phyloP scores from a whole-genome alignment of 2,888 invertebrate genomes.

The Megamerina dolium region DNA sequence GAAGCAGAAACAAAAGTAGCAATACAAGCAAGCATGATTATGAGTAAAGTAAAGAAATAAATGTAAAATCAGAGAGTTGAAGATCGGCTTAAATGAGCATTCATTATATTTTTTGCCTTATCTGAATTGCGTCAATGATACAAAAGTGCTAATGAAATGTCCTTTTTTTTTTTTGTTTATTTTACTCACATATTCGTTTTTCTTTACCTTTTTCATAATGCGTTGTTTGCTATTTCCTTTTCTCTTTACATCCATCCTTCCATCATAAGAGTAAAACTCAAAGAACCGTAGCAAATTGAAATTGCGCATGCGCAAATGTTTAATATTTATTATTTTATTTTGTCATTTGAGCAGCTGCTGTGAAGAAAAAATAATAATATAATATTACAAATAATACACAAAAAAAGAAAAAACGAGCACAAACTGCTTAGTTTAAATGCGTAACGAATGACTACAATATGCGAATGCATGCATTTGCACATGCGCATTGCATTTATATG shows the following conservation, averaged over 20 bases:
- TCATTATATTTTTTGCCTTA: no score
- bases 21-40: background rate
- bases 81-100: background rate
- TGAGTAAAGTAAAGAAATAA: no score
- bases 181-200: no score
- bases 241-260: no score
- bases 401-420: background rate
- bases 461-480: no score
- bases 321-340: background rate
- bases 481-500: no score
- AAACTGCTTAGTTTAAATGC: background rate
- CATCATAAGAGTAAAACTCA: constrained; percentile 9
- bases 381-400: no score
- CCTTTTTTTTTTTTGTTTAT: constrained; percentile 17
- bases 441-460: constrained; percentile 22
- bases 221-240: no score
- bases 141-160: constrained; percentile 29
- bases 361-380: no score
- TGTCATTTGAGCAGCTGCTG: background rate
- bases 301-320: constrained; percentile 27
- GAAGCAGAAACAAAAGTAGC: background rate
- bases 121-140: constrained; percentile 30
- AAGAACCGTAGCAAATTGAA: constrained; percentile 25
- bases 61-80: background rate
- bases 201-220: no score